Evolutionary conservation across 2,113 vertebrate genomes (phyloP).

Genomic region (Agapornis roseicollis): DNA sequence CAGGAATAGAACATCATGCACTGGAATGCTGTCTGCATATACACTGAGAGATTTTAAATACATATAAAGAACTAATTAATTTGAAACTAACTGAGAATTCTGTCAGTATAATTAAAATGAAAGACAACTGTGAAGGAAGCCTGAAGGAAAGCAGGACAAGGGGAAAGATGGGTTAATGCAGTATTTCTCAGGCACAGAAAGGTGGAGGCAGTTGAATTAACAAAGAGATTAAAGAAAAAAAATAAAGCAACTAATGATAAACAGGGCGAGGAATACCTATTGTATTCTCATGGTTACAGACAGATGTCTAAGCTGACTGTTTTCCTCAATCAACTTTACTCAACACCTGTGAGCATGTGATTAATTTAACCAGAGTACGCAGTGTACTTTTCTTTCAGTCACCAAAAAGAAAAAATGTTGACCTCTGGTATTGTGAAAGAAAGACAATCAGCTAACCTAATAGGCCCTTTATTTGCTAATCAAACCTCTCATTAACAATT

Average conservation of each 20-base stretch:
- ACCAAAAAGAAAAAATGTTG: slow-evolving; percentile 26
- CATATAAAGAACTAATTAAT: slow-evolving; percentile 37
- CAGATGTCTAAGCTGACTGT: background rate
- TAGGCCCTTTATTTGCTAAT: slow-evolving; percentile 82
- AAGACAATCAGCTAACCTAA: slow-evolving; percentile 81
- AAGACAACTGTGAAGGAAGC: background rate
- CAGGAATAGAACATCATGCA: background rate
- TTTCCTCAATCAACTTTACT: slow-evolving; percentile 32
- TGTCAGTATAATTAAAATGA: slow-evolving; percentile 1
- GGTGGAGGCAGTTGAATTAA: background rate
- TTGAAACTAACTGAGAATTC: slow-evolving; percentile 9
- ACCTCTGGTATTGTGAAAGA: slow-evolving; percentile 73
- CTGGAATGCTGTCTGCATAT: background rate
- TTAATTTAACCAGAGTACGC: slow-evolving; percentile 28
- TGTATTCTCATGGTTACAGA: background rate
- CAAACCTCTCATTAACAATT: slow-evolving; percentile 90
- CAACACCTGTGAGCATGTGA: slow-evolving; percentile 24
- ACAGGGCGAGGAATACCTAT: background rate
- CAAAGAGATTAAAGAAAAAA: background rate
- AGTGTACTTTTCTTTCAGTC: slow-evolving; percentile 16
- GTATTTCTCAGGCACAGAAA: background rate
- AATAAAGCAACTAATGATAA: background rate
- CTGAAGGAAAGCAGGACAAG: background rate
- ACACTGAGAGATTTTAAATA: slow-evolving; percentile 7
- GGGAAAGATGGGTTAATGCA: background rate